phyloP scores from a whole-genome alignment of 2,113 vertebrate genomes.

The Campylomormyrus tamandua region DNA sequence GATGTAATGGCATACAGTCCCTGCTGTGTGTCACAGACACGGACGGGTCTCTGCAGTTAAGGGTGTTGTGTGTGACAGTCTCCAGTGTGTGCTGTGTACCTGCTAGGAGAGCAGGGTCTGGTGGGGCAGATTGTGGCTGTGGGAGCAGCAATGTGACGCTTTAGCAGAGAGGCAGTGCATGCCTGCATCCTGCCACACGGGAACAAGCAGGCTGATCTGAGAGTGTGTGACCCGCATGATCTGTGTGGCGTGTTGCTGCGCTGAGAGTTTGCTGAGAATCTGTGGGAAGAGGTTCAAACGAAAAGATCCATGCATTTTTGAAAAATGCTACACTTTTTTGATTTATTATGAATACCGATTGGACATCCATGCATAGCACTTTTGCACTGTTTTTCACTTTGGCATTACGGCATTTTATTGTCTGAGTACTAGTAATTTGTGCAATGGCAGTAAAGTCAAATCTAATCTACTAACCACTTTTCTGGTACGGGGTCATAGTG shows the following conservation, averaged over 20 bases:
- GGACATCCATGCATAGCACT: neutral
- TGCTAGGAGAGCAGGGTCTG: neutral
- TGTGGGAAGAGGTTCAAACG: neutral
- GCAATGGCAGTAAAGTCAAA: neutral
- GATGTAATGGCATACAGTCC: neutral
- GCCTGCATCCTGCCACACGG: neutral
- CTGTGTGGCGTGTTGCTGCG: neutral
- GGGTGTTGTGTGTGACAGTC: neutral
- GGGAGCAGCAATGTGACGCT: neutral
- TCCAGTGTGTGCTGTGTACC: neutral
- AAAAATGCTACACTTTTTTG: neutral
- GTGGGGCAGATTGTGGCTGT: neutral
- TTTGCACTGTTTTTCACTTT: neutral
- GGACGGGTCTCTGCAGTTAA: neutral
- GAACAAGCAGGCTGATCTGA: neutral
- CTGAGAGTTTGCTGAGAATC: neutral
- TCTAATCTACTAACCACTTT: neutral
- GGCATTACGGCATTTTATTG: neutral
- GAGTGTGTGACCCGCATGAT: neutral
- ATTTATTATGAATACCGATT: neutral
- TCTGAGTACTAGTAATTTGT: neutral
- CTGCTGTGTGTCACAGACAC: neutral
- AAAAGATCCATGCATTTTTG: neutral
- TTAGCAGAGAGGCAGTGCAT: neutral
- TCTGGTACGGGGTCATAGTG: neutral